Base-by-base conservation (phyloP, 1,140 invertebrate species). In the Gonatopus flavifemur region DNA sequence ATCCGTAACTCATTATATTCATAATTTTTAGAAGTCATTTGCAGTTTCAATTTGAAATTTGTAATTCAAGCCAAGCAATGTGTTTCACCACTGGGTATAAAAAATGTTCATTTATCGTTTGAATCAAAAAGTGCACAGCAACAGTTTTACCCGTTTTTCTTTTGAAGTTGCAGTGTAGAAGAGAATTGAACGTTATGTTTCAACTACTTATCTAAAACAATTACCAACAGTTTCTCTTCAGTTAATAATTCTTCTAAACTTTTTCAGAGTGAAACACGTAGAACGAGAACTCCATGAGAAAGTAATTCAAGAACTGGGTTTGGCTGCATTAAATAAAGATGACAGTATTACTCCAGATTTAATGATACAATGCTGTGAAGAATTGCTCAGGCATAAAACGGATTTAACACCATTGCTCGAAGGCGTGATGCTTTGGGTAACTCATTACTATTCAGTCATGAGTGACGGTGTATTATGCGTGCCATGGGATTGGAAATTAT, bases 391-490 rank as follows among this genome's bases (percentile, higher is more conserved):
- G 21, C 69, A 85, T 50, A 77, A 83, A 49, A 59, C 55, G 63
- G 35, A 59, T 66, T 19, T 74, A 79, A 31, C 66, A 47, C 44
- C 69, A 25, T 22, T 71, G 67, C 25, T 74, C 76, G 49, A 69
- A 37, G 86, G 84, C 30, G 78, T 86, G 24, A 83, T 86, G 61
- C 66, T 97, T 0, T 87, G 86, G 68, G 84, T 96, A 21, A 90
- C 92, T 0, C 90, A 93, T 67, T 96, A 95, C 74, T 96, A 95
- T 69, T 92, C 93, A 0, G 88, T 97, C 10, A 81, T 94, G 65
- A 86, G 88, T 5, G 93, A 96, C 74, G 94, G 94, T 3, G 86
- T 92, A 51, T 83, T 96, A 44, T 95, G 91, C 68, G 89, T 97
- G 66, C 93, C 93, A 12, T 96, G 93, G 92, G 88, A 96, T 72